Evolutionary conservation across 2,888 invertebrate species (phyloP), one percentile per base, ranked within the genome.

Genomic region (Darwinula stevensoni): DNA sequence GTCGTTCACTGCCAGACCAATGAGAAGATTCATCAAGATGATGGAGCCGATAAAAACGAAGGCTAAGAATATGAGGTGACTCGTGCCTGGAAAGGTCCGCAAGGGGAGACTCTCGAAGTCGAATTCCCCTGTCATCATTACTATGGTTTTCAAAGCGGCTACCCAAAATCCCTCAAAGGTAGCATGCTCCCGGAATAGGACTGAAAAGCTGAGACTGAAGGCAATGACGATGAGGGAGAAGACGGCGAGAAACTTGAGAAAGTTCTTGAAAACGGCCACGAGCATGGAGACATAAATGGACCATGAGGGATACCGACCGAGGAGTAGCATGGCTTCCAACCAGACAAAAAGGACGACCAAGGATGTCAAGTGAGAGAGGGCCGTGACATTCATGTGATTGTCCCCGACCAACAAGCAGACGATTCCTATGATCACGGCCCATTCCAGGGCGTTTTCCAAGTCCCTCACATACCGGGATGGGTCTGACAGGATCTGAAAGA

Each of bases 261-360:
- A 76, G 45, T 76, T 76, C 1, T 72, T 59, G 2, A 75, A n/a
- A 34, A 76, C 65, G 43, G 69, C 71, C 2, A 73, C 72, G 47
- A 76, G 75, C 74, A 78, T 76, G 52, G 76, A 75, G 15, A 78
- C 68, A 45, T 76, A 76, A 3, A 76, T 54, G 1, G 76, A 76
- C 42, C 76, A 76, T 40, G 70, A 69, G 18, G 78, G 78, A 49
- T 78, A 76, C 34, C 76, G 56, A 14, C 75, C 76, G 12, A 78
- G 67, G 16, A 76, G 63, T 63, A 75, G 68, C 72, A 78, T 73
- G 12, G 75, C 51, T 45, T 78, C 74, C 4, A 75, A 48, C 76
- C 76, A 78, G 27, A 71, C 67, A 32, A 75, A 53, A 37, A 76
- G 65, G 42, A 76, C 67, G 1, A 72, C 69, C 12, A 76, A 72